Evolutionary conservation across 2,888 invertebrate species (phyloP).

Genomic region (Epicampocera succincta): DNA sequence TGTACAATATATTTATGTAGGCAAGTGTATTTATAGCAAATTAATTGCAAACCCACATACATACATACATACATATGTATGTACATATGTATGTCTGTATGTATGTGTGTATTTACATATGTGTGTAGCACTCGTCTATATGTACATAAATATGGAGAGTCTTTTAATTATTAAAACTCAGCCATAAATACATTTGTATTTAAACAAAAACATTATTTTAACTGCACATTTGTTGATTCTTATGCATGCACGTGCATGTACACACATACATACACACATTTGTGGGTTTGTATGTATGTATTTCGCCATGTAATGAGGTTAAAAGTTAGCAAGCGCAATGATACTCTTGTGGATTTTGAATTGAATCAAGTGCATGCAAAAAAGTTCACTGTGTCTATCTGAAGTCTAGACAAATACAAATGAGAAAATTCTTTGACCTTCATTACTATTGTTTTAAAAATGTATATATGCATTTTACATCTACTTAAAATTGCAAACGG

Average conservation of each 20-base stretch:
- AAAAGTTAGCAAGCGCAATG: conserved; percentile 68
- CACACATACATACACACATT: not conserved
- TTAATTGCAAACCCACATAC: no score
- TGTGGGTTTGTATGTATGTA: conserved; percentile 1
- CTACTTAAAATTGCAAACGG: conserved; percentile 51
- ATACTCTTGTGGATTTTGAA: conserved; percentile 67
- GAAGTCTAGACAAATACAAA: conserved; percentile 72
- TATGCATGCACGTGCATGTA: not conserved
- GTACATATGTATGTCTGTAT: not conserved
- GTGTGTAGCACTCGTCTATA: not conserved
- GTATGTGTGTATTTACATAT: not conserved
- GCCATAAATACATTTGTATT: not conserved
- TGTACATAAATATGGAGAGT: conserved; percentile 1
- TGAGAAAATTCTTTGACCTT: conserved; percentile 72
- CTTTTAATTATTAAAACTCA: not conserved
- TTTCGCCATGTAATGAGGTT: conserved; percentile 69
- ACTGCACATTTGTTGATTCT: not conserved
- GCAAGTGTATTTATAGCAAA: not conserved
- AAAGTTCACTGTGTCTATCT: conserved; percentile 71
- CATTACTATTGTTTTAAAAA: conserved; percentile 70
- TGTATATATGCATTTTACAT: conserved; percentile 51
- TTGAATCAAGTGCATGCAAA: conserved; percentile 69
- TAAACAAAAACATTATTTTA: conserved; percentile 7
- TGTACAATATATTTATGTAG: no score
- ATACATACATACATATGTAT: not conserved